phyloP scores from a whole-genome alignment of 1,140 invertebrate genomes.

The Macrobrachium rosenbergii region DNA sequence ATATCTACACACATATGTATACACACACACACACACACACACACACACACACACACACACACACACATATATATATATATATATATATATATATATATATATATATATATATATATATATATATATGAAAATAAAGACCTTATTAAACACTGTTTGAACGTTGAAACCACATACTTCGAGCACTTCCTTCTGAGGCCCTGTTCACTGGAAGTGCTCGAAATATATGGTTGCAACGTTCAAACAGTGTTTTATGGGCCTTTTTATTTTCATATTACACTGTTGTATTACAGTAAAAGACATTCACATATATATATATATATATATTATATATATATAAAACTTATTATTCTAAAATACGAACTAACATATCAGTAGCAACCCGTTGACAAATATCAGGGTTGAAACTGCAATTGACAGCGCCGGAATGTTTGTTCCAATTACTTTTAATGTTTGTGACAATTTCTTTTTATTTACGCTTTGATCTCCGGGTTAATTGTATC shows the following conservation, averaged over 20 bases:
- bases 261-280: too few species aligned
- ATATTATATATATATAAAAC: background rate
- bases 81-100: slow-evolving; percentile 17
- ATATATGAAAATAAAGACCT: background rate
- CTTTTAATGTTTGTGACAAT: slow-evolving; percentile 15
- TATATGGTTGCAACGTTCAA: too few species aligned
- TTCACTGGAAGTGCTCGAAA: too few species aligned
- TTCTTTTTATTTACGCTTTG: slow-evolving; percentile 40
- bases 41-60: slow-evolving; percentile 10
- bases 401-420: background rate
- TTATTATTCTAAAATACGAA: background rate
- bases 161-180: too few species aligned
- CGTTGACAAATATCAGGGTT: background rate
- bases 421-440: background rate
- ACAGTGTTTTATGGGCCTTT: too few species aligned
- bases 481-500: too few species aligned
- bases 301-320: too few species aligned
- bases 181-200: too few species aligned
- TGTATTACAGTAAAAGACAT: too few species aligned
- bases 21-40: background rate
- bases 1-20: background rate
- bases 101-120: slow-evolving; percentile 37
- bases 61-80: slow-evolving; percentile 3
- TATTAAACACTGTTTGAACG: background rate
- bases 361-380: background rate